These are phyloP conservation scores for Toxotes chatareus DNA, from an alignment of 2,113 vertebrate species.

Conservation along the genomic window DNA sequence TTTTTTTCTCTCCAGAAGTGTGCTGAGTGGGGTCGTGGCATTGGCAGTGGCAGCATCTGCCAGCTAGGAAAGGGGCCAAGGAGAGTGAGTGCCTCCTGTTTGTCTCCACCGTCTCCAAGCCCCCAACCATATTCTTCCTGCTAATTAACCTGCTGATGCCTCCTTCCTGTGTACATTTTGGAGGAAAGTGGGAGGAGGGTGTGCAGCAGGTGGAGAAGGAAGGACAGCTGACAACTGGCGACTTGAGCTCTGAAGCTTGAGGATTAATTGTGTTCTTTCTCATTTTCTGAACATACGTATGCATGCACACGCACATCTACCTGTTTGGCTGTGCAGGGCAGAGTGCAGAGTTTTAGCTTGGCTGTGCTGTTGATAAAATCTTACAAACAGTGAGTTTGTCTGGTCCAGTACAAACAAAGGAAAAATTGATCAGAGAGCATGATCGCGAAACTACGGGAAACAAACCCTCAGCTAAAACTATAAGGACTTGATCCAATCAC, in stretches of 20 bases:
- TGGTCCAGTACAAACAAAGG: neutral
- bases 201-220: conserved; percentile 51
- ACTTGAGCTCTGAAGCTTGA: conserved; percentile 28
- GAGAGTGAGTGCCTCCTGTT: conserved; percentile 67
- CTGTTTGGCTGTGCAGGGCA: neutral
- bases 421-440: neutral
- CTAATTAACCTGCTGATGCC: conserved; percentile 82
- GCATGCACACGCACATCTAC: neutral
- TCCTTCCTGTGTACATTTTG: conserved; percentile 68
- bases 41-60: conserved; percentile 68
- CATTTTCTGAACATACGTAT: conserved; percentile 4
- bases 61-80: conserved; percentile 59
- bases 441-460: neutral
- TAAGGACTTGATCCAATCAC: conserved; percentile 20
- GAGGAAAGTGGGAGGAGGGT: conserved; percentile 24
- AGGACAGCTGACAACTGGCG: conserved; percentile 29
- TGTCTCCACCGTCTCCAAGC: conserved; percentile 56
- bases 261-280: conserved; percentile 35
- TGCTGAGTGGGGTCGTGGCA: conserved; percentile 67
- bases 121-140: conserved; percentile 76
- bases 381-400: neutral
- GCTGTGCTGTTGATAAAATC: conserved; percentile 9
- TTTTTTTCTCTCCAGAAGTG: conserved; percentile 51
- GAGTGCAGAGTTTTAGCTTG: neutral
- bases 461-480: neutral